Conservation (phyloP, 2,113 vertebrate species). For the Sarotherodon lohbergeri region DNA sequence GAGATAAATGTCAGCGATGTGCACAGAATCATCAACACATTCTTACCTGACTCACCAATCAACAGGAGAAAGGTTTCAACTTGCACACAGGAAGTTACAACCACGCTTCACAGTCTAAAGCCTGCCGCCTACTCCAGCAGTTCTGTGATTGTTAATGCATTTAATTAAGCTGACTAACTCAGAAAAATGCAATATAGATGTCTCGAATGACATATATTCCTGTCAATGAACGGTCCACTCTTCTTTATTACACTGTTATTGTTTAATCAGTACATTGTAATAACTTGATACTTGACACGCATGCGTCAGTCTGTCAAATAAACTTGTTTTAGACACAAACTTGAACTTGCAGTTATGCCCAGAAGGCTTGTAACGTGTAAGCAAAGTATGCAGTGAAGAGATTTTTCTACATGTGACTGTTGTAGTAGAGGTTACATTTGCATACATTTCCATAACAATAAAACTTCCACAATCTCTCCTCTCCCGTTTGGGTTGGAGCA, state of each 20-base stretch:
- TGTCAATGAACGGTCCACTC: background rate
- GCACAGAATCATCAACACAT: background rate
- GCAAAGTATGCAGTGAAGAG: background rate
- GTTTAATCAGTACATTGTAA: background rate
- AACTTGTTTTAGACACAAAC: background rate
- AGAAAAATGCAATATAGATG: background rate
- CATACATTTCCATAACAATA: background rate
- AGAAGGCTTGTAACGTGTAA: background rate
- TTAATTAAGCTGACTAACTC: background rate
- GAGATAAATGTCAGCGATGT: background rate
- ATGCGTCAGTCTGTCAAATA: background rate
- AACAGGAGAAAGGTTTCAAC: background rate
- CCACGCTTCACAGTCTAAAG: background rate
- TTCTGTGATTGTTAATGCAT: background rate
- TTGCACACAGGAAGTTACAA: background rate
- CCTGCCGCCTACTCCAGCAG: background rate
- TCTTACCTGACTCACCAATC: background rate
- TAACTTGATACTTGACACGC: background rate
- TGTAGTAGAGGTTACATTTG: background rate
- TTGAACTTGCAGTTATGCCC: background rate
- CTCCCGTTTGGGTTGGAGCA: background rate
- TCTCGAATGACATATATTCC: background rate
- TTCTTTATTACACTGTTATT: background rate
- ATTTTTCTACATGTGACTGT: background rate
- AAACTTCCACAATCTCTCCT: background rate